Conservation (phyloP, 2,113 vertebrate genomes). For the Aegotheles bennettii region DNA sequence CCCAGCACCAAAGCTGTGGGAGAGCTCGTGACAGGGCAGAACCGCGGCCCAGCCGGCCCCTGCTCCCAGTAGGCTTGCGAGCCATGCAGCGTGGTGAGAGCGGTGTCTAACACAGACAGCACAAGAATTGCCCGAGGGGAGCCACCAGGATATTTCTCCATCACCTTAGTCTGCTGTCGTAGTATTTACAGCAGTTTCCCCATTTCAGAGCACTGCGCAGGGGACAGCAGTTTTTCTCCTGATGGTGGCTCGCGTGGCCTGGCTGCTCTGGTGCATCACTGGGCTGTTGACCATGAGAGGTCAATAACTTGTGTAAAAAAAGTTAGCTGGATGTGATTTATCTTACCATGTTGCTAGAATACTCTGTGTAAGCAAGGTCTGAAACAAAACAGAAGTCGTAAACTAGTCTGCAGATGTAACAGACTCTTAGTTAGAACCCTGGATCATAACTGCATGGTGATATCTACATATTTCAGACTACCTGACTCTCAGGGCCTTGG, state of each 20-base stretch:
- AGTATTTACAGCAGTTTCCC: not conserved
- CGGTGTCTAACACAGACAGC: not conserved
- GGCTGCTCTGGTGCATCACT: not conserved
- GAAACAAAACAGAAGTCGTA: not conserved
- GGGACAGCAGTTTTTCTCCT: not conserved
- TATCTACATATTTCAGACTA: not conserved
- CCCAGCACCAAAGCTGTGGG: not conserved
- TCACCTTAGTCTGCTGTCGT: not conserved
- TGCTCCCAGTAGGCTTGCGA: not conserved
- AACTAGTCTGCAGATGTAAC: not conserved
- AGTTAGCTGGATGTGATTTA: not conserved
- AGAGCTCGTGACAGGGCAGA: not conserved
- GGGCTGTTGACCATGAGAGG: not conserved
- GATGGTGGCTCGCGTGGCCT: accelerated
- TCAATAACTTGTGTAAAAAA: not conserved
- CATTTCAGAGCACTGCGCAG: not conserved
- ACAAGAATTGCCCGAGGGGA: not conserved
- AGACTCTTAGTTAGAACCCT: not conserved
- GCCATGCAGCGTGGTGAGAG: not conserved
- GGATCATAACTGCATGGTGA: not conserved
- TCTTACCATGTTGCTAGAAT: not conserved
- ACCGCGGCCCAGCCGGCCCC: not conserved
- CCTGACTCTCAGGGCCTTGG: not conserved
- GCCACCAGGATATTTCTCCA: not conserved
- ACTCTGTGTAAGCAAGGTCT: not conserved